These are phyloP conservation scores for Paradoxurus hermaphroditus DNA, from an alignment of 2,113 vertebrate genomes.

Conservation along the genomic window DNA sequence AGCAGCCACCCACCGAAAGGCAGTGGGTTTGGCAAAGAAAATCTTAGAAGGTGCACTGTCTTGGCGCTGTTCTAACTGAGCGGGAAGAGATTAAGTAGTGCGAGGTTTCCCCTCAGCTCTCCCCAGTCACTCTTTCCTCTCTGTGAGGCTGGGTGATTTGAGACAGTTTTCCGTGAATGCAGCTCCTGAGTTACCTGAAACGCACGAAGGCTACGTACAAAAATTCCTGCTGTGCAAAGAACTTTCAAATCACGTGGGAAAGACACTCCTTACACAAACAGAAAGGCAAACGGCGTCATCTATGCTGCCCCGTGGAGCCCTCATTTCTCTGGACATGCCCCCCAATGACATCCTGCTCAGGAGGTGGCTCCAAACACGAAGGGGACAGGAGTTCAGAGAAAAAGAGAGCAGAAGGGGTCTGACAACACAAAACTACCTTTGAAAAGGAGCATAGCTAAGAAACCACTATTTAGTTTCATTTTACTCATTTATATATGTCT, in stretches of 20 bases:
- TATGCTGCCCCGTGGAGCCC: fast-evolving
- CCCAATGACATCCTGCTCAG: neutral
- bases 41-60: fast-evolving
- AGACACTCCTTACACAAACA: neutral
- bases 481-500: neutral
- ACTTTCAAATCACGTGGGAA: neutral
- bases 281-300: neutral
- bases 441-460: neutral
- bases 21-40: neutral
- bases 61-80: fast-evolving
- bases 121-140: neutral
- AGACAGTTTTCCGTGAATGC: neutral
- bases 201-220: neutral
- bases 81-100: neutral
- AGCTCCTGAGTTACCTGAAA: neutral
- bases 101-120: neutral
- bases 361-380: fast-evolving
- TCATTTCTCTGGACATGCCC: neutral
- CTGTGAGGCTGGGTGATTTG: too few species aligned
- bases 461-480: neutral
- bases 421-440: neutral
- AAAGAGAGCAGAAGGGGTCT: neutral
- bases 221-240: neutral
- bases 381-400: neutral
- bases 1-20: neutral